phyloP scores from a whole-genome alignment of 1,140 invertebrate genomes.

The Drosophila nikananu region DNA sequence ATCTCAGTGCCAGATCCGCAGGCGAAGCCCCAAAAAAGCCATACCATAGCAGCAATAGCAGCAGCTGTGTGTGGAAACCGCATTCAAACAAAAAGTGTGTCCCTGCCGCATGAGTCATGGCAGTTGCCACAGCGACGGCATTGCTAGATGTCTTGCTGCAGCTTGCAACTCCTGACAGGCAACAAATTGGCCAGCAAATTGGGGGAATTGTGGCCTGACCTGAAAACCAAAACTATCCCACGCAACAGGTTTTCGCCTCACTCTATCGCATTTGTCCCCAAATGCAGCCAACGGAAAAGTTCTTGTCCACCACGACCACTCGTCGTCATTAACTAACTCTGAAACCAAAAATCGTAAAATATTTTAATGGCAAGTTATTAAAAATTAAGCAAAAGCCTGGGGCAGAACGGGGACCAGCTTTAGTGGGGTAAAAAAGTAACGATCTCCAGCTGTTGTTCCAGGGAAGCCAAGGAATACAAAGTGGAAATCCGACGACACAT shows the following conservation, averaged over 20 bases:
- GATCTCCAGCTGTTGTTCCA: constrained; percentile 34
- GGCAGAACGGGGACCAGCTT: background rate
- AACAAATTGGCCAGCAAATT: constrained; percentile 62
- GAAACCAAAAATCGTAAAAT: constrained; percentile 56
- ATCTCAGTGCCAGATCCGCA: constrained; percentile 24
- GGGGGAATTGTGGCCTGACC: constrained; percentile 26
- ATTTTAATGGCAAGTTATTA: constrained; percentile 64
- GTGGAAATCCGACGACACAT: constrained; percentile 60
- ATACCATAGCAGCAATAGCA: background rate
- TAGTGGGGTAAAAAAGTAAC: constrained; percentile 58
- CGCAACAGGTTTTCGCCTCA: constrained; percentile 68
- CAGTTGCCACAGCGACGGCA: constrained; percentile 1
- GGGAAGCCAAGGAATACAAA: constrained; percentile 25
- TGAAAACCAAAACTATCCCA: constrained; percentile 59
- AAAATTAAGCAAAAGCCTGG: constrained; percentile 55
- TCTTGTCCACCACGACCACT: constrained; percentile 19
- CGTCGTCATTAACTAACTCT: constrained; percentile 24
- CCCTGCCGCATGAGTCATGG: constrained; percentile 35
- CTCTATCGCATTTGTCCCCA: constrained; percentile 29
- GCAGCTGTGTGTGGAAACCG: constrained; percentile 16
- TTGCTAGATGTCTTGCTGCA: constrained; percentile 21
- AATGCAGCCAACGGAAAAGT: constrained; percentile 40
- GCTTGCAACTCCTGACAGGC: constrained; percentile 35
- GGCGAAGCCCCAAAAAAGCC: constrained; percentile 11
- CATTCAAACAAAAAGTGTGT: constrained; percentile 25